Evolutionary conservation across 2,113 vertebrate species (phyloP).

Genomic region (Rhinoderma darwinii): DNA sequence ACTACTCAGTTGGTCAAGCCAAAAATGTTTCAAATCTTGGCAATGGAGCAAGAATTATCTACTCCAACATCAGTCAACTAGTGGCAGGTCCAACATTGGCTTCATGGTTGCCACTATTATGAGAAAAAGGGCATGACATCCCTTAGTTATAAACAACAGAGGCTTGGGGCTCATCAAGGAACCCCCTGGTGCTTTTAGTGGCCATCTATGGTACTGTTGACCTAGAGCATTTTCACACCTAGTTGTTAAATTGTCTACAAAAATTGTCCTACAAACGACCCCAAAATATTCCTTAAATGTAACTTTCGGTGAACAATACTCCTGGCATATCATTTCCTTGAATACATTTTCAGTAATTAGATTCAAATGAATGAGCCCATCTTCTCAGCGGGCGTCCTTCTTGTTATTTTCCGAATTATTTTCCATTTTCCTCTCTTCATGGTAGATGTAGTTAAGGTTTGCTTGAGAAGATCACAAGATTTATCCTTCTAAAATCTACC

Average conservation of each 20-base stretch:
- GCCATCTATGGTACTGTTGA: background rate
- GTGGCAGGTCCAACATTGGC: background rate
- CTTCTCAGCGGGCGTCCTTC: constrained; percentile 12
- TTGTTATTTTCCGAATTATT: constrained; percentile 44
- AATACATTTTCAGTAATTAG: constrained; percentile 19
- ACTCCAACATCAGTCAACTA: background rate
- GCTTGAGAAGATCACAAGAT: background rate
- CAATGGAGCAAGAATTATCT: background rate
- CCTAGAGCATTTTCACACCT: background rate
- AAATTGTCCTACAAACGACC: background rate
- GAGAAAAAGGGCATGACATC: background rate
- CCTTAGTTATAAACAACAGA: background rate
- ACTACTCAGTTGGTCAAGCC: background rate
- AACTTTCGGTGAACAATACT: background rate
- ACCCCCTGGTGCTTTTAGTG: background rate
- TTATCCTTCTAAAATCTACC: constrained; percentile 38
- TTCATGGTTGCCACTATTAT: background rate
- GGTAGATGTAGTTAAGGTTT: constrained; percentile 10
- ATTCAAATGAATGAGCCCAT: constrained; percentile 11
- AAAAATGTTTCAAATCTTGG: background rate
- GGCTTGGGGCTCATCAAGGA: background rate
- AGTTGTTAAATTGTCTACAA: background rate
- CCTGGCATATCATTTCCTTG: background rate
- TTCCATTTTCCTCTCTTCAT: constrained; percentile 36
- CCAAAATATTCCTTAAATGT: background rate